phyloP scores from a whole-genome alignment of 2,113 vertebrate species.

The Aramus guarauna region DNA sequence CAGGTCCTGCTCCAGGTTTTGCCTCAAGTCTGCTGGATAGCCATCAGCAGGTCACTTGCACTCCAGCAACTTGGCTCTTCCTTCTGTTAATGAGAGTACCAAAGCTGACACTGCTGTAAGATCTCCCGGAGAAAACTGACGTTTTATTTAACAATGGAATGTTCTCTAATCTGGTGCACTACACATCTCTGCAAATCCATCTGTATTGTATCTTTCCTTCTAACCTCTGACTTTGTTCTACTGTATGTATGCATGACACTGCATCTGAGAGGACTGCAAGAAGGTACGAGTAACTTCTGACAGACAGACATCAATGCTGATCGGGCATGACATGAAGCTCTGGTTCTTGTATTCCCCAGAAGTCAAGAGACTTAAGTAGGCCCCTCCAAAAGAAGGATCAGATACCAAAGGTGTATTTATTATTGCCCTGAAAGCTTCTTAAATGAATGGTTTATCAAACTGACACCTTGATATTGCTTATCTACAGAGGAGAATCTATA shows the following conservation, averaged over 20 bases:
- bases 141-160: background rate
- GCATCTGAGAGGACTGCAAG: background rate
- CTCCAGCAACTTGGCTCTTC: background rate
- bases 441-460: background rate
- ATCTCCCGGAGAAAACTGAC: background rate
- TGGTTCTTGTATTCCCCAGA: background rate
- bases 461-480: background rate
- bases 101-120: background rate
- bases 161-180: background rate
- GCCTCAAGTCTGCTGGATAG: background rate
- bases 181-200: background rate
- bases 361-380: background rate
- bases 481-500: background rate
- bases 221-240: background rate
- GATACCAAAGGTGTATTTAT: background rate
- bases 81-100: background rate
- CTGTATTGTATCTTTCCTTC: background rate
- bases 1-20: background rate
- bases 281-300: background rate
- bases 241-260: fast-evolving
- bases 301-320: background rate
- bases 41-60: background rate
- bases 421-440: background rate
- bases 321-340: background rate
- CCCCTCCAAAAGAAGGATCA: background rate